These are phyloP conservation scores for Metallyticus violacea DNA, from an alignment of 2,888 invertebrate species.

Conservation along the genomic window DNA sequence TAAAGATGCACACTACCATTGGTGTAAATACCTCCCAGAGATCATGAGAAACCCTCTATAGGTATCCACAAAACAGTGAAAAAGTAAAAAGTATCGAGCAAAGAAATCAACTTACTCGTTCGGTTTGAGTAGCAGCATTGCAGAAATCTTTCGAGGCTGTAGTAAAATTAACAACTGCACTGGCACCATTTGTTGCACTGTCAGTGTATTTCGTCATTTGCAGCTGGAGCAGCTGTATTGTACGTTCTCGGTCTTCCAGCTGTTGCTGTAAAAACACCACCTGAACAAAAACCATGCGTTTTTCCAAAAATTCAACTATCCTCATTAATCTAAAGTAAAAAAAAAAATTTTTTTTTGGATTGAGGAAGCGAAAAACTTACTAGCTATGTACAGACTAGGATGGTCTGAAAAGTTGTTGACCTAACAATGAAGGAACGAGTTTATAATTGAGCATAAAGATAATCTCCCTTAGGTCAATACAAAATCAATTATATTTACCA, in stretches of 20 bases:
- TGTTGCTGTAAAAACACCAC: slow-evolving; percentile 59
- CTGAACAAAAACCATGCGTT: slow-evolving; percentile 31
- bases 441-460: too few relatives aligned
- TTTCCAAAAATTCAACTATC: too few relatives aligned
- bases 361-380: too few relatives aligned
- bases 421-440: too few relatives aligned
- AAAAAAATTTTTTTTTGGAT: too few relatives aligned
- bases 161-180: slow-evolving; percentile 24
- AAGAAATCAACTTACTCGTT: slow-evolving; percentile 59
- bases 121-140: slow-evolving; percentile 84
- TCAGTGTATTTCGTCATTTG: slow-evolving; percentile 64
- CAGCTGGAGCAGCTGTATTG: slow-evolving; percentile 75
- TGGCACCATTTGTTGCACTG: slow-evolving; percentile 41
- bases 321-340: too few relatives aligned
- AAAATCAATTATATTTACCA: too few relatives aligned
- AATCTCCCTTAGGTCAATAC: too few relatives aligned
- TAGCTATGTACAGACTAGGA: too few relatives aligned
- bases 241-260: slow-evolving; percentile 81
- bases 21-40: too few relatives aligned
- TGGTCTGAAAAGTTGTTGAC: too few relatives aligned
- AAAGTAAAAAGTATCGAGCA: neutral
- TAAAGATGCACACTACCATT: too few relatives aligned
- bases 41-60: neutral
- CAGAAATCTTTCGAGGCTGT: slow-evolving; percentile 54
- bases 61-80: neutral